Conservation (phyloP, 2,888 invertebrate species). For the Dasypolia templi region DNA sequence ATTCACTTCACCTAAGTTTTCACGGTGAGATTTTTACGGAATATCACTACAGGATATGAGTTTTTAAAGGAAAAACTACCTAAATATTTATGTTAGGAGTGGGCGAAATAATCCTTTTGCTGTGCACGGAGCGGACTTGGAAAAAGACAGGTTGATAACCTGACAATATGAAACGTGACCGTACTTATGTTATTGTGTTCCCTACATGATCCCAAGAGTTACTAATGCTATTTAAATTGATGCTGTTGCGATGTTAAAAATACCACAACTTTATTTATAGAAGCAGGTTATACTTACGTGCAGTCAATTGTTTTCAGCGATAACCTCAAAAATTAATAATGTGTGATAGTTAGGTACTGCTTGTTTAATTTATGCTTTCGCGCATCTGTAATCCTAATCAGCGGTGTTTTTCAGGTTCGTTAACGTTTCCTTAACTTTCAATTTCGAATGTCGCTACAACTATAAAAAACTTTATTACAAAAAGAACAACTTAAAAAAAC, state of each 20-base stretch:
- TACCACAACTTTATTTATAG: neutral
- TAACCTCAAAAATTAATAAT: slow-evolving; percentile 46
- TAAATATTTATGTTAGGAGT: neutral
- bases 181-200: neutral
- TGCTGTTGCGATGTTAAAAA: neutral
- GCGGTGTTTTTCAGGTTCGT: slow-evolving; percentile 3
- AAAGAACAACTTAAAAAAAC: no score
- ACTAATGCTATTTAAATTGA: neutral
- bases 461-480: no score
- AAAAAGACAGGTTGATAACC: neutral
- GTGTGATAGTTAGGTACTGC: slow-evolving; percentile 26
- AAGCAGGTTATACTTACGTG: neutral
- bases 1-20: neutral
- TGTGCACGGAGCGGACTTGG: no score
- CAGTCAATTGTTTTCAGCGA: slow-evolving; percentile 1
- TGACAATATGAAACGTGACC: neutral
- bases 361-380: slow-evolving; percentile 1
- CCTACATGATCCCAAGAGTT: neutral
- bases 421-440: neutral
- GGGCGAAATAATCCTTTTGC: neutral
- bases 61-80: neutral
- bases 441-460: neutral
- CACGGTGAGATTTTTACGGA: neutral
- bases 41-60: neutral
- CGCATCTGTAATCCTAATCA: slow-evolving; percentile 30